Percentiles rank a stretch among this genome's conserved stretches.
phyloP scores from a whole-genome alignment of 2,797 vertebrate species.

The Typhlichthys subterraneus region DNA sequence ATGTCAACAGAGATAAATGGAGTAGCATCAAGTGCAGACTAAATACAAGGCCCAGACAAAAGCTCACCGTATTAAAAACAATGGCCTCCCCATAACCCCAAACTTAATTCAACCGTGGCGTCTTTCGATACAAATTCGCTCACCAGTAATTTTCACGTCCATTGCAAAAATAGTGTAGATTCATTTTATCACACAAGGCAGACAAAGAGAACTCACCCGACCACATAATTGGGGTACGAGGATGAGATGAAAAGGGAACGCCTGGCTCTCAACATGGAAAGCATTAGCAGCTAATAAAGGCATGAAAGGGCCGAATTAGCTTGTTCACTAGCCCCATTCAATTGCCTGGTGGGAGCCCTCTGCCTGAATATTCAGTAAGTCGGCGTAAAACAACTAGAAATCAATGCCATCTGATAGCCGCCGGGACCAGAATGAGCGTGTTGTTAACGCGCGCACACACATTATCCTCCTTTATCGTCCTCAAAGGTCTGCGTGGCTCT shows the following conservation, averaged over 20 bases:
- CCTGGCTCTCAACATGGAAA: slow-evolving; percentile 57
- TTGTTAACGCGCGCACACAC: slow-evolving; percentile 36
- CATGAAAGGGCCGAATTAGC: slow-evolving; percentile 70
- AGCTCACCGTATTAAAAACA: neutral
- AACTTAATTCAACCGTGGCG: neutral
- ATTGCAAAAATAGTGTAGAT: slow-evolving; percentile 28
- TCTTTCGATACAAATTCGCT: slow-evolving; percentile 5
- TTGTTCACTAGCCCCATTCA: slow-evolving; percentile 56
- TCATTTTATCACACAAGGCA: slow-evolving; percentile 31
- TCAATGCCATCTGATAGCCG: slow-evolving; percentile 59
- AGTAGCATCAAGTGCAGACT: slow-evolving; percentile 3
- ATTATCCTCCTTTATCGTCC: slow-evolving; percentile 8
- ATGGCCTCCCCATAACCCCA: neutral
- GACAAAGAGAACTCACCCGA: slow-evolving; percentile 38
- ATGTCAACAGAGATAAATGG: slow-evolving; percentile 17
- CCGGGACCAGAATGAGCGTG: slow-evolving; percentile 18
- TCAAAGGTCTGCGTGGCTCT: slow-evolving; percentile 9
- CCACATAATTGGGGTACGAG: slow-evolving; percentile 55
- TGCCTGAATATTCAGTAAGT: slow-evolving; percentile 52
- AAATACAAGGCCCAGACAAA: neutral
- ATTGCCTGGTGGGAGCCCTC: slow-evolving; percentile 54
- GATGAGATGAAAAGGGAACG: slow-evolving; percentile 61
- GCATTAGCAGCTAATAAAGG: slow-evolving; percentile 78
- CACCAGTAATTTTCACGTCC: slow-evolving; percentile 19
- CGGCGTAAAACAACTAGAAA: slow-evolving; percentile 53